Evolutionary conservation across 2,797 vertebrate species (phyloP).

Genomic region (Coluber constrictor): DNA sequence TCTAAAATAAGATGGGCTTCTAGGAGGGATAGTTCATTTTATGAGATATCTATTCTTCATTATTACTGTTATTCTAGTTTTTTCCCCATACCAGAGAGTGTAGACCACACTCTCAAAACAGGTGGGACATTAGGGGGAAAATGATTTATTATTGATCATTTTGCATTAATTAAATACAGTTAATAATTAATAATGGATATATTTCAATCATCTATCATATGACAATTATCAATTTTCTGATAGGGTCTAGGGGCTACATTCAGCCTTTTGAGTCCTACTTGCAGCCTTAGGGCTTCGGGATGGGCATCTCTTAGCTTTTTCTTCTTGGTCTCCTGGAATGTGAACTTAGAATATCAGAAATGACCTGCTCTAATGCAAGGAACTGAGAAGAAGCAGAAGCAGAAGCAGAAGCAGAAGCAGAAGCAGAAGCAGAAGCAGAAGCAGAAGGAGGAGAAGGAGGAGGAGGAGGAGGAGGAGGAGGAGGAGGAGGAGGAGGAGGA

Average conservation of each 20-base stretch:
- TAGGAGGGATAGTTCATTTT: not conserved
- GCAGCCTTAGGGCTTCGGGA: not conserved
- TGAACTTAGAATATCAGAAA: not conserved
- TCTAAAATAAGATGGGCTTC: not conserved
- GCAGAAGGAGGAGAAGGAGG: too few relatives aligned
- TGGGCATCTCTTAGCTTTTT: not conserved
- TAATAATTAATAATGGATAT: not conserved
- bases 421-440: too few relatives aligned
- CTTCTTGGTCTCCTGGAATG: not conserved
- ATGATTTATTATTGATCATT: not conserved
- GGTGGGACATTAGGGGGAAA: not conserved
- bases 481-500: too few relatives aligned
- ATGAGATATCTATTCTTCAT: not conserved
- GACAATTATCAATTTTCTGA: not conserved
- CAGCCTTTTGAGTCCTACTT: not conserved
- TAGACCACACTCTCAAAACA: not conserved
- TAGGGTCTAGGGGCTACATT: not conserved
- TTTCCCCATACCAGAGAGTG: not conserved
- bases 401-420: rapidly evolving
- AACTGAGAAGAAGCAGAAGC: too few relatives aligned
- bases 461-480: too few relatives aligned
- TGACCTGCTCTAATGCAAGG: not conserved
- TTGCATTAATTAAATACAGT: not conserved
- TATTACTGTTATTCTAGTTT: not conserved
- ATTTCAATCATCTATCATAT: not conserved